Conservation (phyloP, 2,113 vertebrate species). For the Callaeas wilsoni region DNA sequence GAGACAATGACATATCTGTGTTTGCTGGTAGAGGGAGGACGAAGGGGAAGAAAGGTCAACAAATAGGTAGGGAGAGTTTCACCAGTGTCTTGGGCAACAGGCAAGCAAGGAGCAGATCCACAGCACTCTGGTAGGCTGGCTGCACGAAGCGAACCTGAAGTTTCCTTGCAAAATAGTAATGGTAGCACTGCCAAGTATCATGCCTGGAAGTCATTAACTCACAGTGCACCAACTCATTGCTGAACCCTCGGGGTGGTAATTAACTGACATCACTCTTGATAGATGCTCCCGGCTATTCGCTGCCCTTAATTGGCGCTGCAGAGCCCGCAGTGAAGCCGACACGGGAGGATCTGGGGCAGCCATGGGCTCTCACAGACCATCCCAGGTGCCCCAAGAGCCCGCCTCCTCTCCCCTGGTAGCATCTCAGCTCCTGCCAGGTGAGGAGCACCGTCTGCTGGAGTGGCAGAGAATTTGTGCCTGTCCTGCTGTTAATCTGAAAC, state of each 20-base stretch:
- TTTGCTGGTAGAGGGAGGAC: neutral
- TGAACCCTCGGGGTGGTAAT: neutral
- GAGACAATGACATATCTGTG: conserved; percentile 16
- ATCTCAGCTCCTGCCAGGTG: neutral
- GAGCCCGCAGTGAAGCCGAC: neutral
- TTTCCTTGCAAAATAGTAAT: conserved; percentile 19
- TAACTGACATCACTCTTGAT: conserved; percentile 42
- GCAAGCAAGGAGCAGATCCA: neutral
- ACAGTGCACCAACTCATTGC: conserved; percentile 3
- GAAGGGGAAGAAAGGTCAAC: conserved; percentile 20
- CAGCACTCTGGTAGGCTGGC: neutral
- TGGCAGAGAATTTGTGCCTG: neutral
- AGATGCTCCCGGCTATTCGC: neutral
- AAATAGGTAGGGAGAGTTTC: conserved; percentile 37
- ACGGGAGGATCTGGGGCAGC: neutral
- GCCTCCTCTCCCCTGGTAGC: neutral
- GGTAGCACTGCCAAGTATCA: conserved; percentile 25
- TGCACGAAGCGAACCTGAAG: neutral
- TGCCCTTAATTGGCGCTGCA: neutral
- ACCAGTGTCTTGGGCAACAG: conserved; percentile 16
- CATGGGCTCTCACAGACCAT: neutral
- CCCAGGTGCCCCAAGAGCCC: neutral
- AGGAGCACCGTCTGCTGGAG: neutral
- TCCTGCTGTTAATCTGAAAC: neutral
- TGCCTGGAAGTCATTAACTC: conserved; percentile 59